Percentiles rank a stretch among this genome's conserved stretches.
These are phyloP conservation scores for Mustela lutreola DNA, from an alignment of 2,113 vertebrate genomes.

Conservation along the genomic window DNA sequence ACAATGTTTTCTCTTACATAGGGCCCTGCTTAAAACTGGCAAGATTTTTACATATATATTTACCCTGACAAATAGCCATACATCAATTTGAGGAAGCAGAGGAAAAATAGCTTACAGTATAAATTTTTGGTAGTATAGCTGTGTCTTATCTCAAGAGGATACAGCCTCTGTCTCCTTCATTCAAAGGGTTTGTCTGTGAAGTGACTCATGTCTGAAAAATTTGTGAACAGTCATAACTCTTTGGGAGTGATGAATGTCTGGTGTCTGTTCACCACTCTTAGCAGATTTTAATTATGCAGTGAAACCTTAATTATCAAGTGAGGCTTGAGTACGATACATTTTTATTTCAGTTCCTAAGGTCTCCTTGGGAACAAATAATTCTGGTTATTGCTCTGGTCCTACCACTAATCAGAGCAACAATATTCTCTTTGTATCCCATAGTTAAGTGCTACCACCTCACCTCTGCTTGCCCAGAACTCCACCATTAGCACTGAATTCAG, in stretches of 20 bases:
- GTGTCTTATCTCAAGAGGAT: not conserved
- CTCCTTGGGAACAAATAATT: not conserved
- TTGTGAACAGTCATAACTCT: not conserved
- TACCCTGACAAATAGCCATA: not conserved
- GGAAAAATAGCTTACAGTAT: not conserved
- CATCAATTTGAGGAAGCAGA: not conserved
- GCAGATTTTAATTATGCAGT: not conserved
- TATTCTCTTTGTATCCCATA: not conserved
- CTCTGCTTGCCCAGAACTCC: not conserved
- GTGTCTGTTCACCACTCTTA: not conserved
- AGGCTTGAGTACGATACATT: not conserved
- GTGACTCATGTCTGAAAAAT: not conserved
- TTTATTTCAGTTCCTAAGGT: not conserved
- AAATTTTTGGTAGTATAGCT: not conserved
- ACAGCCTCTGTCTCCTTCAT: accelerated
- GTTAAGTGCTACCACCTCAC: not conserved
- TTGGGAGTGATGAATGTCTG: no score
- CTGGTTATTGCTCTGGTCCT: not conserved
- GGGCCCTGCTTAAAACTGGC: not conserved
- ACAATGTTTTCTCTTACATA: not conserved
- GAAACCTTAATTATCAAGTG: not conserved
- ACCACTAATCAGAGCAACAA: not conserved
- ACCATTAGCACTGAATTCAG: not conserved
- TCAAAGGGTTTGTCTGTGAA: not conserved
- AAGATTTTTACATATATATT: not conserved